Percentiles rank a stretch among this genome's conserved stretches.
These are phyloP conservation scores for Phoronis australis DNA, from an alignment of 2,888 invertebrate genomes.

Conservation along the genomic window DNA sequence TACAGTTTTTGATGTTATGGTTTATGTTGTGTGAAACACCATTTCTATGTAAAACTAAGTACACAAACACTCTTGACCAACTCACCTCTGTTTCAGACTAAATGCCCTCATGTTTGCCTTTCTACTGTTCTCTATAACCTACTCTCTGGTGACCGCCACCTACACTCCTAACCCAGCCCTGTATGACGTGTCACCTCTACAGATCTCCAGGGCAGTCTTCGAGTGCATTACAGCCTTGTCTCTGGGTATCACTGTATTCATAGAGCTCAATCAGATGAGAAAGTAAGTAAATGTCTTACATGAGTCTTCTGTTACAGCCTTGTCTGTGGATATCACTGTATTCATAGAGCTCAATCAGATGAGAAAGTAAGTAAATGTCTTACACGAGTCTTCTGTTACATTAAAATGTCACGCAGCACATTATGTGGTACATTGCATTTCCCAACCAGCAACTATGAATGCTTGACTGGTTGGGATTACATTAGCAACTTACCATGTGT, in stretches of 20 bases:
- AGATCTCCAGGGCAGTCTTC: constrained; percentile 28
- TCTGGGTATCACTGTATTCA: constrained; percentile 20
- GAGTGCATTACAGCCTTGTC: constrained; percentile 22
- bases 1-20: too few species aligned
- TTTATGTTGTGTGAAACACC: too few species aligned
- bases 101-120: too few species aligned
- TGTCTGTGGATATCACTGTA: constrained; percentile 21
- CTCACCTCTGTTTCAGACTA: too few species aligned
- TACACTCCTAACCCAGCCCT: constrained; percentile 21
- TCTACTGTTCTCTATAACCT: constrained; percentile 27
- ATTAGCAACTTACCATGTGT: too few species aligned
- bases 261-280: constrained; percentile 33
- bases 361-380: constrained; percentile 31
- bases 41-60: too few species aligned
- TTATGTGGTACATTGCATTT: too few species aligned
- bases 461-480: too few species aligned
- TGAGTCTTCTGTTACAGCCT: not conserved
- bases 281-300: constrained; percentile 19
- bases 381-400: too few species aligned
- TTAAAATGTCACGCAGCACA: too few species aligned
- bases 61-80: too few species aligned
- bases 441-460: too few species aligned
- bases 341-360: constrained; percentile 32
- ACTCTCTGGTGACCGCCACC: constrained; percentile 23
- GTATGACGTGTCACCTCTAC: constrained; percentile 25